These are phyloP conservation scores for Xiphias gladius DNA, from an alignment of 2,113 vertebrate genomes.

Conservation along the genomic window DNA sequence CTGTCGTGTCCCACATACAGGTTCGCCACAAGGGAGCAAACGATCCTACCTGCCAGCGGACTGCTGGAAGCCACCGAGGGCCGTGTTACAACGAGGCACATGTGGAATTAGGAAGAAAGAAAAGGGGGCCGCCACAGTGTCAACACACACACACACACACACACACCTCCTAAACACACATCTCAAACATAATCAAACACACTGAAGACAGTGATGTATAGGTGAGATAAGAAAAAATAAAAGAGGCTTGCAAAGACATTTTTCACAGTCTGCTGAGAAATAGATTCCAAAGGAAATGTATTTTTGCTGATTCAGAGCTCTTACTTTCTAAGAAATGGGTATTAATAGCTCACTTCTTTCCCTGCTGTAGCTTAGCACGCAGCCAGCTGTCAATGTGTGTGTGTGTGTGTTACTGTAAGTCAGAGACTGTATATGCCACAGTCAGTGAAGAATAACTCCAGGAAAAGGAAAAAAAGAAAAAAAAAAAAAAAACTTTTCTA, in stretches of 20 bases:
- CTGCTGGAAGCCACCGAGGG: not conserved
- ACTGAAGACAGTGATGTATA: not conserved
- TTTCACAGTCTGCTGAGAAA: not conserved
- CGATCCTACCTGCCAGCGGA: not conserved
- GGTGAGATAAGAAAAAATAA: not conserved
- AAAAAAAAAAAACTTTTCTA: slow-evolving; percentile 15
- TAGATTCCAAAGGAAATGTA: not conserved
- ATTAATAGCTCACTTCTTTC: slow-evolving; percentile 5
- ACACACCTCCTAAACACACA: not conserved
- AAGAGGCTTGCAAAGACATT: not conserved
- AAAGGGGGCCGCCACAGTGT: too few relatives aligned
- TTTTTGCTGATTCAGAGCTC: slow-evolving; percentile 10
- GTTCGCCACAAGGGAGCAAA: not conserved
- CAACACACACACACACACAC: too few relatives aligned
- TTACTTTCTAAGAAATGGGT: slow-evolving; percentile 6
- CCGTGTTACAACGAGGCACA: slow-evolving; percentile 35
- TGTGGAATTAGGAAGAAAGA: not conserved
- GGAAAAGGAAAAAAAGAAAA: too few relatives aligned
- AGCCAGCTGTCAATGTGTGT: slow-evolving; percentile 31
- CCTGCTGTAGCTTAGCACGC: slow-evolving; percentile 7
- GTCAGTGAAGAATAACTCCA: slow-evolving; percentile 20
- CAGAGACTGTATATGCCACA: not conserved
- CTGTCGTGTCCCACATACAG: not conserved
- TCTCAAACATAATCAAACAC: not conserved
- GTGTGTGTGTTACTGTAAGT: slow-evolving; percentile 6